phyloP scores from a whole-genome alignment of 2,888 invertebrate species.

The Amblyjoppa fuscipennis region DNA sequence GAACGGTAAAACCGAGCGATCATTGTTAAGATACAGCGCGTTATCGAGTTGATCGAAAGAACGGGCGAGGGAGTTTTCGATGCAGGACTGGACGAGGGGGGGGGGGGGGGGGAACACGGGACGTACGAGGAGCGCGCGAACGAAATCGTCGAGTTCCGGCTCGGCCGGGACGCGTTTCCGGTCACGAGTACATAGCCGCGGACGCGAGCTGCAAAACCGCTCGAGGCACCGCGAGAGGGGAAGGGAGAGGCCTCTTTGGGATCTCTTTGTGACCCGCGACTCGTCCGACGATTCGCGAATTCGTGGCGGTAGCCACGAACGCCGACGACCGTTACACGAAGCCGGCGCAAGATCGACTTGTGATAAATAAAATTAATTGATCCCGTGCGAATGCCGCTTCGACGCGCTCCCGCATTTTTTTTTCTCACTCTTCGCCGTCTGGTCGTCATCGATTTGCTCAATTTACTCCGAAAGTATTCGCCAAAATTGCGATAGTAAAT shows the following conservation, averaged over 20 bases:
- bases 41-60: constrained; percentile 10
- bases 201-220: constrained; percentile 34
- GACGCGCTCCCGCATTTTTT: constrained; percentile 57
- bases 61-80: constrained; percentile 30
- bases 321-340: constrained; percentile 31
- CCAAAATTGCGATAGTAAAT: too few relatives aligned
- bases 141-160: constrained; percentile 80
- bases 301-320: constrained; percentile 7
- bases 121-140: constrained; percentile 70
- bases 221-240: not conserved
- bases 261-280: constrained; percentile 22
- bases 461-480: not conserved
- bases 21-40: constrained; percentile 2
- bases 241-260: not conserved
- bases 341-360: constrained; percentile 61
- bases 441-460: not conserved
- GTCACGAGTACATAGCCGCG: constrained; percentile 77
- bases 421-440: not conserved
- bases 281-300: constrained; percentile 15
- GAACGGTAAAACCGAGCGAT: too few relatives aligned
- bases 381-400: constrained; percentile 64
- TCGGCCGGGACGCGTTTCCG: constrained; percentile 80
- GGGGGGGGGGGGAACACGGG: constrained; percentile 33
- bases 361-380: constrained; percentile 35
- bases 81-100: constrained; percentile 30